Evolutionary conservation across 2,113 vertebrate genomes (phyloP).

Genomic region (Acrocephalus kingi): DNA sequence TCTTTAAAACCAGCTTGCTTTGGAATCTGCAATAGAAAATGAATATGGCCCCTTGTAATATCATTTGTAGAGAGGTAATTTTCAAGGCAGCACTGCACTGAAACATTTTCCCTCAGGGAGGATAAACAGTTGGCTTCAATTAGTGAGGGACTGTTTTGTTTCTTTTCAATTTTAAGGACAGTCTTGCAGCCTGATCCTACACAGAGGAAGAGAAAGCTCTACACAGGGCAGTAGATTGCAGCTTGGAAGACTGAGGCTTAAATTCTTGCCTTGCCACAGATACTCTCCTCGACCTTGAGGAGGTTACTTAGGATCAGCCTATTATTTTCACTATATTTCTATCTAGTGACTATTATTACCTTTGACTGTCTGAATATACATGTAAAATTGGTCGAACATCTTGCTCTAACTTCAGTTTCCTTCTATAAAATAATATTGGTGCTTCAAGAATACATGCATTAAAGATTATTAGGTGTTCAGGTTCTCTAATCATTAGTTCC

Average conservation of each 20-base stretch:
- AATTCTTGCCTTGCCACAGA: neutral
- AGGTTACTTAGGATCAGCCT: neutral
- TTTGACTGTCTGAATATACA: neutral
- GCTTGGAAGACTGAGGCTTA: neutral
- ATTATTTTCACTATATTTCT: neutral
- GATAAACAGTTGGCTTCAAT: constrained; percentile 64
- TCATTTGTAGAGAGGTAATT: constrained; percentile 53
- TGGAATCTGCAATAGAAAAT: constrained; percentile 30
- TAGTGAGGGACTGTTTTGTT: constrained; percentile 51
- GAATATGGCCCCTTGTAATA: constrained; percentile 37
- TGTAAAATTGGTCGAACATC: neutral
- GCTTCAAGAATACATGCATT: neutral
- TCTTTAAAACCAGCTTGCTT: constrained; percentile 34
- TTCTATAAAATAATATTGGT: neutral
- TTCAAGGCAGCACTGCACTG: constrained; percentile 47
- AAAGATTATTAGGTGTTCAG: constrained; percentile 31
- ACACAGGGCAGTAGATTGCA: neutral
- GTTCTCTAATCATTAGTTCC: constrained; percentile 39
- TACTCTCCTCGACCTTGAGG: constrained; percentile 1
- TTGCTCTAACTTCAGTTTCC: neutral
- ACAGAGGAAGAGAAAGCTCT: neutral
- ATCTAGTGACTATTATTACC: neutral
- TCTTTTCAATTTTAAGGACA: constrained; percentile 46
- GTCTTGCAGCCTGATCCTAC: constrained; percentile 14
- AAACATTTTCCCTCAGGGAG: constrained; percentile 50